These are phyloP conservation scores for Podarcis cretensis DNA, from an alignment of 2,113 vertebrate species.

Conservation along the genomic window DNA sequence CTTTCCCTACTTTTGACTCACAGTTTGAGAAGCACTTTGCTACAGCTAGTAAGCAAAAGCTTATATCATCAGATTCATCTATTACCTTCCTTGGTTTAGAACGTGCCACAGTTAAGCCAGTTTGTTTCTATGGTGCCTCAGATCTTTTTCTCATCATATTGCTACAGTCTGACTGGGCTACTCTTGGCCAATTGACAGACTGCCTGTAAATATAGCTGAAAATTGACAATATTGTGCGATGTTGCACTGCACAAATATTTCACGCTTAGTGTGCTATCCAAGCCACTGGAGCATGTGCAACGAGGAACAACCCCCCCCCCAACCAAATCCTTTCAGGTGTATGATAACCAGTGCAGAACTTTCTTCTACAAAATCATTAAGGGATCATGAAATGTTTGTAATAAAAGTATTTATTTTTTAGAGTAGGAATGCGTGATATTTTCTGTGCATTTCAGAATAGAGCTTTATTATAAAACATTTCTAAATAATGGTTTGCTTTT, in stretches of 20 bases:
- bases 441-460: conserved; percentile 66
- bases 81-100: not conserved
- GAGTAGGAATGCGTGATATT: conserved; percentile 41
- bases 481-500: conserved; percentile 57
- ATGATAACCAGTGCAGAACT: conserved; percentile 32
- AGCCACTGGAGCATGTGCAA: conserved; percentile 51
- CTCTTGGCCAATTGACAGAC: conserved; percentile 29
- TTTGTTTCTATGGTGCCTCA: not conserved
- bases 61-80: too few relatives aligned
- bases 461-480: conserved; percentile 49
- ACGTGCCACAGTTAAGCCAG: not conserved
- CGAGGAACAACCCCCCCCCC: not conserved
- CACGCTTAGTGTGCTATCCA: conserved; percentile 52
- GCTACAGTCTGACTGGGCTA: not conserved
- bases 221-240: conserved; percentile 6
- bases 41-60: not conserved
- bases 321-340: conserved; percentile 25
- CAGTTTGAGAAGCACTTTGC: not conserved
- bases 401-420: conserved; percentile 52
- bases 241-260: conserved; percentile 38
- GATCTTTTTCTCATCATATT: not conserved
- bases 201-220: conserved; percentile 59
- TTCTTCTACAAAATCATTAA: conserved; percentile 43
- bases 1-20: not conserved
- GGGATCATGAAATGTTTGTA: conserved; percentile 56